These are phyloP conservation scores for Stegodyphus mimosarum DNA, from an alignment of 1,140 invertebrate species.

Conservation along the genomic window DNA sequence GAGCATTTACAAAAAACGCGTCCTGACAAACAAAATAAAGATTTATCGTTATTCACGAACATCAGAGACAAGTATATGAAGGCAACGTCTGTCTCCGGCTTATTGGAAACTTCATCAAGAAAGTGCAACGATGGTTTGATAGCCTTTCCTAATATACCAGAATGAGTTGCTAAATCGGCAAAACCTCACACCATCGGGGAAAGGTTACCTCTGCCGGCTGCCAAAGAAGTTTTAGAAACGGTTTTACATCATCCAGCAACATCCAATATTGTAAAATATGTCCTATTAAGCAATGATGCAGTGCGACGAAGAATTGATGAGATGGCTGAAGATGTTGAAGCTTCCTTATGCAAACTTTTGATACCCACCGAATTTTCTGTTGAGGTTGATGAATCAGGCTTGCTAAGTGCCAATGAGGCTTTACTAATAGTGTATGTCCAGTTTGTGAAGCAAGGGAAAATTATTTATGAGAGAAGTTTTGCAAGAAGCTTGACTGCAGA, in stretches of 20 bases:
- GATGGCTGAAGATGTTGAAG: too few relatives aligned
- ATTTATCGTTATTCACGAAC: background rate
- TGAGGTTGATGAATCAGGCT: too few relatives aligned
- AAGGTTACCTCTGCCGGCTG: background rate
- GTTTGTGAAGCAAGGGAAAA: too few relatives aligned
- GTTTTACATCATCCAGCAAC: background rate
- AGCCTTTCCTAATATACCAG: too few relatives aligned
- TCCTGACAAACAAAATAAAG: background rate
- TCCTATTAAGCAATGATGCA: too few relatives aligned
- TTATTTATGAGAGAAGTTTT: too few relatives aligned
- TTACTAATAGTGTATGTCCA: too few relatives aligned
- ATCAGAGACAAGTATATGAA: background rate
- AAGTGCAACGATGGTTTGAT: background rate
- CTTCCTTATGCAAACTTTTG: too few relatives aligned
- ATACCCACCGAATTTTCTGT: too few relatives aligned
- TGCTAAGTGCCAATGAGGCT: too few relatives aligned
- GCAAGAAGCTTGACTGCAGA: too few relatives aligned
- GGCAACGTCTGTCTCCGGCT: background rate
- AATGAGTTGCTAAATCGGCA: background rate
- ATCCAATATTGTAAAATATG: background rate
- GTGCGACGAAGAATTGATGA: too few relatives aligned
- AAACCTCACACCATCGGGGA: background rate
- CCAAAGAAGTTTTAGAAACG: background rate
- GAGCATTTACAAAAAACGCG: background rate
- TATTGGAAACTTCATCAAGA: background rate